phyloP scores from a whole-genome alignment of 1,140 invertebrate genomes.

The Pseudobourletiella spinata region DNA sequence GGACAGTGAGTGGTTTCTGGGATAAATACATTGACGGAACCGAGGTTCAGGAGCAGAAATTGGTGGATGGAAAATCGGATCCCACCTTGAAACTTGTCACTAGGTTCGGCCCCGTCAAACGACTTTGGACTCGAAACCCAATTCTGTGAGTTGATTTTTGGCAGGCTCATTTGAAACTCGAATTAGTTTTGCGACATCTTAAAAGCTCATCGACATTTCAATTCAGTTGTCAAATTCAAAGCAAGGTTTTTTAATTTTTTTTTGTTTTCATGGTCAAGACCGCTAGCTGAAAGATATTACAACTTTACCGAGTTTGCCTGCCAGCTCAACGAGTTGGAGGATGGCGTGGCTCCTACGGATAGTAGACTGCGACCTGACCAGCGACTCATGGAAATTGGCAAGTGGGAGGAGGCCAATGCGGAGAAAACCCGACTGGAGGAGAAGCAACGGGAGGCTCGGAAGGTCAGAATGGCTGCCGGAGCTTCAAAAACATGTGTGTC shows the following conservation, averaged over 20 bases:
- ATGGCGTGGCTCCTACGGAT: conserved; percentile 55
- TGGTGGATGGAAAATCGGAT: conserved; percentile 8
- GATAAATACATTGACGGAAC: conserved; percentile 4
- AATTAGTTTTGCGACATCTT: background rate
- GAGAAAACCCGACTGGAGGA: conserved; percentile 52
- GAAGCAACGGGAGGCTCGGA: conserved; percentile 46
- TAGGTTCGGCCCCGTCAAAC: background rate
- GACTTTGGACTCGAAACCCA: background rate
- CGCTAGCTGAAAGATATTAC: conserved; percentile 48
- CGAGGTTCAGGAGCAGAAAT: background rate
- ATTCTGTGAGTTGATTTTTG: background rate
- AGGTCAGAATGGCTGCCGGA: conserved; percentile 25
- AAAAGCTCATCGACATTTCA: background rate
- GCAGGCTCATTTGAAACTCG: background rate
- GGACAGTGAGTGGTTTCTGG: conserved; percentile 47
- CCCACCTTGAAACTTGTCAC: conserved; percentile 1
- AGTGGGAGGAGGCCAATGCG: conserved; percentile 56
- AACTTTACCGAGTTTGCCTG: conserved; percentile 54
- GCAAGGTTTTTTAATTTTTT: background rate
- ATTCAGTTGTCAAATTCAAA: background rate
- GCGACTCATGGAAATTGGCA: conserved; percentile 54
- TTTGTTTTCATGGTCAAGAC: conserved; percentile 8
- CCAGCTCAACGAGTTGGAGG: conserved; percentile 51
- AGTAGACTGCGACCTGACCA: conserved; percentile 54
- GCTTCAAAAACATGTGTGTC: background rate